Evolutionary conservation across 2,797 vertebrate genomes (phyloP).

Genomic region (Vireo griseus): DNA sequence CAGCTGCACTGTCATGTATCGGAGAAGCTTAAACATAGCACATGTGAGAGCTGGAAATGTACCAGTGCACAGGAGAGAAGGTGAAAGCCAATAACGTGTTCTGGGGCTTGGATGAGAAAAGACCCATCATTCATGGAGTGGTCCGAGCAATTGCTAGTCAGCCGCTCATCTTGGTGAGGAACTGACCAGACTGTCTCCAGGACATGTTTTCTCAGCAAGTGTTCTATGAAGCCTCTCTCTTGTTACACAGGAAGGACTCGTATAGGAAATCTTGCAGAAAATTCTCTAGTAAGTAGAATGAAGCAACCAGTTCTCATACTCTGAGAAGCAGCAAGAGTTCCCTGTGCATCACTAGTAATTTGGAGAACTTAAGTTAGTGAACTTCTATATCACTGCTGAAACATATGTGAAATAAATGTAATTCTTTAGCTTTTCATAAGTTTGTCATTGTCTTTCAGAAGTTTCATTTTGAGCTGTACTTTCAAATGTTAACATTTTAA

Average conservation of each 20-base stretch:
- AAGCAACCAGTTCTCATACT: background rate
- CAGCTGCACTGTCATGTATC: rapidly evolving
- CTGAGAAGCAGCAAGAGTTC: background rate
- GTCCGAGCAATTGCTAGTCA: background rate
- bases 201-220: background rate
- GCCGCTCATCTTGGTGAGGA: background rate
- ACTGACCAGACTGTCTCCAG: background rate
- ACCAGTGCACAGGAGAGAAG: background rate
- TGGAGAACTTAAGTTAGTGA: background rate
- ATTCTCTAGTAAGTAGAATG: background rate
- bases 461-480: background rate
- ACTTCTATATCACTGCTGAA: background rate
- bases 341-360: background rate
- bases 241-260: background rate
- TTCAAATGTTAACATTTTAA: background rate
- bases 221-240: background rate
- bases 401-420: rapidly evolving
- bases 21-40: background rate
- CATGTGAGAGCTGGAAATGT: background rate
- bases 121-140: rapidly evolving
- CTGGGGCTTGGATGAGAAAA: background rate
- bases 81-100: background rate
- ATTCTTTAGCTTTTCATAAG: background rate
- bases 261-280: background rate
- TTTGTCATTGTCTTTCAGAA: background rate